These are phyloP conservation scores for Nephrotoma appendiculata DNA, from an alignment of 2,888 invertebrate species.

Conservation along the genomic window DNA sequence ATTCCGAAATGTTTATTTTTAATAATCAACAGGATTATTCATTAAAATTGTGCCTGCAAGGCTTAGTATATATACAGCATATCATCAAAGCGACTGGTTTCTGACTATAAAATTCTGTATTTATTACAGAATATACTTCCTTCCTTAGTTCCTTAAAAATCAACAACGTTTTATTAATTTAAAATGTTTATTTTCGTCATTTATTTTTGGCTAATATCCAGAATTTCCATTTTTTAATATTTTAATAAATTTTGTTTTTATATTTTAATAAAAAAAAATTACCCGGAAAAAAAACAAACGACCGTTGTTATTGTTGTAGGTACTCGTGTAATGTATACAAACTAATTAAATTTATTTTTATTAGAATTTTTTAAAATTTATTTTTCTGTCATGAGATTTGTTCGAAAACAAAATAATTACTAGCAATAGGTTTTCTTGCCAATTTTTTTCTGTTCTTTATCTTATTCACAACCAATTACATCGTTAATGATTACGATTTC, in stretches of 20 bases:
- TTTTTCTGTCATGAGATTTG: background rate
- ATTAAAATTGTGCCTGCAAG: background rate
- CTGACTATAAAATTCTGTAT: too few species aligned
- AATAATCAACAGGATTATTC: background rate
- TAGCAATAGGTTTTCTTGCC: background rate
- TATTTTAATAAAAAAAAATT: background rate
- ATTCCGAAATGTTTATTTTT: background rate
- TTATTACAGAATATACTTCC: background rate
- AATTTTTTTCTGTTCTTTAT: background rate
- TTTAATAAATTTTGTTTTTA: background rate
- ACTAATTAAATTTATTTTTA: too few species aligned
- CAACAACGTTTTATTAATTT: background rate
- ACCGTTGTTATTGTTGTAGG: background rate
- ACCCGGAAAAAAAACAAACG: background rate
- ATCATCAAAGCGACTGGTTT: background rate
- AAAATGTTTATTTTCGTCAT: background rate
- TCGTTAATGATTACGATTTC: background rate
- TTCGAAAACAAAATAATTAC: background rate
- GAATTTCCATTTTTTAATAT: background rate
- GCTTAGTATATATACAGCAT: background rate
- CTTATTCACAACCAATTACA: background rate
- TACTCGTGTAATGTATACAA: background rate
- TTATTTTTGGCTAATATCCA: background rate
- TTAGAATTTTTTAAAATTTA: too few species aligned
- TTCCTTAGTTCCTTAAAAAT: background rate